A percentile compares a stretch with the other conserved stretches of the same genome.
phyloP scores from a whole-genome alignment of 1,140 invertebrate species.

The Epicauta chinensis region DNA sequence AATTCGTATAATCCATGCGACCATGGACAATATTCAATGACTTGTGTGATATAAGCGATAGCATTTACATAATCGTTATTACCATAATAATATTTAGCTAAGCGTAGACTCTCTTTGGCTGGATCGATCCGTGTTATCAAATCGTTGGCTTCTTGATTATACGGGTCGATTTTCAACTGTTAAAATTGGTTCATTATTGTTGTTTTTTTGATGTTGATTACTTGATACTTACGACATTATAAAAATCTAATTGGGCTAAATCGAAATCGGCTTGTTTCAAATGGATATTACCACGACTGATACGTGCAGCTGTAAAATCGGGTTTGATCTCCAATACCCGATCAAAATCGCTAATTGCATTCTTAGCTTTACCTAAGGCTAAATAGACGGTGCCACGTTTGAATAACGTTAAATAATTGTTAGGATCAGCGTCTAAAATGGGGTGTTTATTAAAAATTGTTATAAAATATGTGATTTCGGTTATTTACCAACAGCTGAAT shows the following conservation, averaged over 20 bases:
- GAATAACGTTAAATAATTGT: conserved; percentile 93
- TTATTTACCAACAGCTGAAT: conserved; percentile 90
- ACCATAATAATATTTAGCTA: conserved; percentile 60
- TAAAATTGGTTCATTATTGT: too few species aligned
- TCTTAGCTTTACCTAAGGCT: conserved; percentile 91
- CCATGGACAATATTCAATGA: conserved; percentile 90
- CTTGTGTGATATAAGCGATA: conserved; percentile 59
- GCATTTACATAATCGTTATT: conserved; percentile 64
- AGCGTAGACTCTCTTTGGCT: conserved; percentile 57
- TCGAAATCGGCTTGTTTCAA: conserved; percentile 84
- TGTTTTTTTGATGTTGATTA: too few species aligned
- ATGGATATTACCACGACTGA: conserved; percentile 82
- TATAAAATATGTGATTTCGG: not conserved
- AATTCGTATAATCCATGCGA: conserved; percentile 74
- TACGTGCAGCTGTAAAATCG: conserved; percentile 84
- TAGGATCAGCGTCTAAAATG: conserved; percentile 85
- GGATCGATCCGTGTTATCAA: conserved; percentile 59
- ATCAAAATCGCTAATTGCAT: conserved; percentile 90
- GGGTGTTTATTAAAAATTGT: not conserved
- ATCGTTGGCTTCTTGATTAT: conserved; percentile 68
- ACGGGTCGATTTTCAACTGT: conserved; percentile 66
- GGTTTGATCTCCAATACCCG: conserved; percentile 88
- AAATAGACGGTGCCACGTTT: conserved; percentile 95
- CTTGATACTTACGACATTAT: conserved; percentile 67
- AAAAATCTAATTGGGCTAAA: conserved; percentile 76